A percentile compares a stretch with the other conserved stretches of the same genome.
phyloP scores from a whole-genome alignment of 2,888 invertebrate species.

The Scaptomyza polygonia region DNA sequence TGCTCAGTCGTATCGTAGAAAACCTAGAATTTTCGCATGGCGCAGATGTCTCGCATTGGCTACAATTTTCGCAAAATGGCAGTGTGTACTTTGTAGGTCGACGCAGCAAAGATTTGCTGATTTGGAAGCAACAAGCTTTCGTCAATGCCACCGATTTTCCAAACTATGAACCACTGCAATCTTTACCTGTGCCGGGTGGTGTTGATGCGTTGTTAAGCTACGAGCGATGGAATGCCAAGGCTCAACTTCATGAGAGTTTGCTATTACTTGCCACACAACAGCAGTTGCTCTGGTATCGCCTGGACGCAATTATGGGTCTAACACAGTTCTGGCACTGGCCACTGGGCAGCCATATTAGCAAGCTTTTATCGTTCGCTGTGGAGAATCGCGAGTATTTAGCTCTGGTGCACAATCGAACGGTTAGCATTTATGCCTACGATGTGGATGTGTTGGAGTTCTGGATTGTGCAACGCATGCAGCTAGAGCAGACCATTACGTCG shows the following conservation, averaged over 20 bases:
- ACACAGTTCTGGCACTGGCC: constrained; percentile 78
- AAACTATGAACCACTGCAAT: constrained; percentile 44
- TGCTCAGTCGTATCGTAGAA: constrained; percentile 79
- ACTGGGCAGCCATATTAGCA: constrained; percentile 59
- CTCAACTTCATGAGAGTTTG: constrained; percentile 67
- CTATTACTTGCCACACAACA: constrained; percentile 64
- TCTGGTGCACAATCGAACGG: constrained; percentile 60
- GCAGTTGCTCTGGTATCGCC: constrained; percentile 77
- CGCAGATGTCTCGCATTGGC: constrained; percentile 78
- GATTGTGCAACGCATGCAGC: constrained; percentile 79
- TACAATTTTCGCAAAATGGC: constrained; percentile 68
- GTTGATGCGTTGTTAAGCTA: constrained; percentile 68
- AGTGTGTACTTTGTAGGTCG: constrained; percentile 78
- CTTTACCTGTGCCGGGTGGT: constrained; percentile 45
- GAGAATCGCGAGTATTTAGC: constrained; percentile 70
- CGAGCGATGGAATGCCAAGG: constrained; percentile 73
- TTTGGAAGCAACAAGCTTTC: constrained; percentile 59
- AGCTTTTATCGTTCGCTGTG: constrained; percentile 68
- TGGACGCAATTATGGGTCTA: constrained; percentile 43
- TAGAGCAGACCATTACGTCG: constrained; percentile 63
- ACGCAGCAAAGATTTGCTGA: constrained; percentile 60
- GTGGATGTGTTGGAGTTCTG: constrained; percentile 76
- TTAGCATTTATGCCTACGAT: constrained; percentile 81
- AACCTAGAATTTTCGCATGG: constrained; percentile 74
- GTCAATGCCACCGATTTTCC: constrained; percentile 14